Percentiles rank a stretch among this genome's conserved stretches.
phyloP scores from a whole-genome alignment of 1,140 invertebrate species.

The Brachionus plicatilis region DNA sequence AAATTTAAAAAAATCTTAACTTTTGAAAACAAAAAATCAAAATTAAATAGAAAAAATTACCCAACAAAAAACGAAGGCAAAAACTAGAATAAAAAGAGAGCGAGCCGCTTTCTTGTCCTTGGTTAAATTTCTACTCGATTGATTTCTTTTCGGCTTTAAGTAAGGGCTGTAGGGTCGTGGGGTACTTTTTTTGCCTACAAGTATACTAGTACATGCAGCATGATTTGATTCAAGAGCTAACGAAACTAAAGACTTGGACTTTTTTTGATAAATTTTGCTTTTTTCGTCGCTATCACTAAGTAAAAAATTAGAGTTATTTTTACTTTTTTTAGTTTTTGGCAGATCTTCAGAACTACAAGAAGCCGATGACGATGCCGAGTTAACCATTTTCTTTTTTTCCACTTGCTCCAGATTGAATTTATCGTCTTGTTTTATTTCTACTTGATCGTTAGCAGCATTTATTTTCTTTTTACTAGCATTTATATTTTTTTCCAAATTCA shows the following conservation, averaged over 20 bases:
- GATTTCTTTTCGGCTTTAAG: conserved; percentile 26
- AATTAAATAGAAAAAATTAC: neutral
- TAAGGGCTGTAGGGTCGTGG: neutral
- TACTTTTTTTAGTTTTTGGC: neutral
- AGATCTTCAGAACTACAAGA: neutral
- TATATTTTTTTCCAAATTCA: neutral
- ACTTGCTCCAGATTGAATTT: neutral
- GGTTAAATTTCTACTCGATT: neutral
- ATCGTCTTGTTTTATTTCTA: neutral
- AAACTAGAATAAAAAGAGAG: conserved; percentile 42
- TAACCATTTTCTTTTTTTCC: neutral
- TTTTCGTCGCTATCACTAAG: neutral
- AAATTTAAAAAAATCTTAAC: neutral
- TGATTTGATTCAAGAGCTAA: neutral
- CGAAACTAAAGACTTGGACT: neutral
- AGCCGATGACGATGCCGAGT: neutral
- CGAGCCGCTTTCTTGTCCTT: conserved; percentile 42
- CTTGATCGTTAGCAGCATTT: too few relatives aligned
- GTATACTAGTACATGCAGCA: neutral
- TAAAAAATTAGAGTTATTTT: neutral
- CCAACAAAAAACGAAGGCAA: conserved; percentile 42
- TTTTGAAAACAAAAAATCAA: neutral
- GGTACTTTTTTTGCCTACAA: neutral
- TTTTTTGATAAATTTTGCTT: neutral
- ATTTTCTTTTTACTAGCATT: neutral